Conservation (phyloP, 2,797 vertebrate species). For the Heteromormyrus szaboi region DNA sequence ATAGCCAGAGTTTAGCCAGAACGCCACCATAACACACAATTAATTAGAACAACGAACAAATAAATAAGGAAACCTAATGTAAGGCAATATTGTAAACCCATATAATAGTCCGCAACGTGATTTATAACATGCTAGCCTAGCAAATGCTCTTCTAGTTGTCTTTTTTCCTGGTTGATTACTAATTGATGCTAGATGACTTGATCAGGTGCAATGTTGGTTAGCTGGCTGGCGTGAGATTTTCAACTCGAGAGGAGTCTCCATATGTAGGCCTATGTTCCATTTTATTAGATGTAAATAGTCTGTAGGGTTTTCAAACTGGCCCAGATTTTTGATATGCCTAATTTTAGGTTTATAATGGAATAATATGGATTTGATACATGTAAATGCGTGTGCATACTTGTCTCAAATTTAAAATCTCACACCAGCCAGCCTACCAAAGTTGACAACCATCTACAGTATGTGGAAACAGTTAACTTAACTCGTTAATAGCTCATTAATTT, state of each 20-base stretch:
- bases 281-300: neutral
- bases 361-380: neutral
- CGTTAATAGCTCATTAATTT: neutral
- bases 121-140: neutral
- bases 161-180: neutral
- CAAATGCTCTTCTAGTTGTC: neutral
- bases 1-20: neutral
- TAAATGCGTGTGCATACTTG: neutral
- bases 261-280: neutral
- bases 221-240: neutral
- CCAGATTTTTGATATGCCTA: neutral
- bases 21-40: neutral
- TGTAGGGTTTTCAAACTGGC: neutral
- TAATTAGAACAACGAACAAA: neutral
- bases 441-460: neutral
- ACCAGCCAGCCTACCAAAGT: neutral
- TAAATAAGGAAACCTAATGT: neutral
- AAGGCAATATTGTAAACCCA: neutral
- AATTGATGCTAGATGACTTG: neutral
- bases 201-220: neutral
- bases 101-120: neutral
- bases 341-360: too few relatives aligned
- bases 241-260: neutral
- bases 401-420: neutral
- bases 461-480: neutral